Evolutionary conservation across 2,113 vertebrate genomes (phyloP), one percentile per base, ranked within the genome.

Genomic region (Antennarius striatus): DNA sequence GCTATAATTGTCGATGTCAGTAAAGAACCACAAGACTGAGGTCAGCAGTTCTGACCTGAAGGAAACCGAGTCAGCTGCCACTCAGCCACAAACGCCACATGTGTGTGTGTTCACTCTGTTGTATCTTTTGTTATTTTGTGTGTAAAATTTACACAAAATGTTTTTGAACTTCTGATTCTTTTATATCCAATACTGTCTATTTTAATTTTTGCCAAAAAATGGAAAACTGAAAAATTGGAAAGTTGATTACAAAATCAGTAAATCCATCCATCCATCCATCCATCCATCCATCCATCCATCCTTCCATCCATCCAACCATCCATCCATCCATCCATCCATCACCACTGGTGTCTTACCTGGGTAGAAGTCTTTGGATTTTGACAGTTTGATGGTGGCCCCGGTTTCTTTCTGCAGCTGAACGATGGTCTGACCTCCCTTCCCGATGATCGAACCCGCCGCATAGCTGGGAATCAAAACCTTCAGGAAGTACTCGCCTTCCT

Each of bases 301-400:
- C 40, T 42, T 54, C 63, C 36, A 51, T 17, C 49, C 16, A 51
- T 10, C 15, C n/a, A 51, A 12, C 36, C 10, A 49, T 10, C 48
- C 58, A 56, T 16, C 50, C 42, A 15, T 9, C 9, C 54, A 60
- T 71, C 28, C 57, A 54, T 47, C 29, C 15, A 32, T 59, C 49
- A 55, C 67, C 58, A 6, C 54, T 3, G n/a, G 40, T 40, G 40
- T 62, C 94, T 94, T 85, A 97, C 95, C 95, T 1, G 96, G 96
- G 74, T 97, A 97, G 90, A 97, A 98, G 91, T 98, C 96, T 95
- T 98, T 98, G 89, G 96, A 98, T 91, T 98, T 98, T 83, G 96
- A 98, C 85, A 97, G 93, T 78, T 98, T 98, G 92, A 98, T 97
- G 85, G 95, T 98, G 81, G 96, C 95, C 6, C 95, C 95, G 0